A percentile compares a stretch with the other conserved stretches of the same genome.
Evolutionary conservation across 2,797 vertebrate species (phyloP).

Genomic region (Microchirus variegatus): DNA sequence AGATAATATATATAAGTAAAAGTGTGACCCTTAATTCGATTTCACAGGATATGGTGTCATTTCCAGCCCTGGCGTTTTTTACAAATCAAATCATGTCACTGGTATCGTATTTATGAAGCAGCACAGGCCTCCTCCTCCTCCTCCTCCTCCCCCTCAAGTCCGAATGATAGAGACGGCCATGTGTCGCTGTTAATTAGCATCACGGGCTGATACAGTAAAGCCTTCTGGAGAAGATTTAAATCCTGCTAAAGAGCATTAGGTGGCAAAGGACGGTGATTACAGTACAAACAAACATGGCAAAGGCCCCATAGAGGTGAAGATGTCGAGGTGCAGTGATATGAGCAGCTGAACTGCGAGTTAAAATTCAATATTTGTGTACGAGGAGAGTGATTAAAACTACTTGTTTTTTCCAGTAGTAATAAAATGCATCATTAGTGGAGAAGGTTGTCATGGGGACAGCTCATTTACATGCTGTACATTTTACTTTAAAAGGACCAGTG

Average conservation of each 20-base stretch:
- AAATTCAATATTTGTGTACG: not conserved
- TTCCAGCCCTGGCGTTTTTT: conserved; percentile 63
- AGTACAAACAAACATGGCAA: conserved; percentile 57
- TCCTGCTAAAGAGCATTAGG: conserved; percentile 80
- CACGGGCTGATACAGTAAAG: conserved; percentile 73
- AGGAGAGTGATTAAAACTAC: conserved; percentile 1
- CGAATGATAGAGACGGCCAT: conserved; percentile 65
- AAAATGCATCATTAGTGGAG: no score
- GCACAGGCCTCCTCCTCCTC: conserved; percentile 50
- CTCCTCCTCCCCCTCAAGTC: conserved; percentile 54
- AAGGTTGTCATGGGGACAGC: no score
- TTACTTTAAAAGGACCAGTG: no score
- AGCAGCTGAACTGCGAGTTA: conserved; percentile 28
- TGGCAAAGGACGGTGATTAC: conserved; percentile 64
- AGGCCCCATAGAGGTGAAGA: conserved; percentile 23
- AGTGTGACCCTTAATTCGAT: conserved; percentile 55
- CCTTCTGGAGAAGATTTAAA: conserved; percentile 81
- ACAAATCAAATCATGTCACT: conserved; percentile 73
- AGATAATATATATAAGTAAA: conserved; percentile 22
- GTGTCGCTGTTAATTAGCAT: conserved; percentile 82
- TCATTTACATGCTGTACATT: no score
- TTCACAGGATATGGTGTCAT: conserved; percentile 65
- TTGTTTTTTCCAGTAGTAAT: not conserved
- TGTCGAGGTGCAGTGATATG: conserved; percentile 33
- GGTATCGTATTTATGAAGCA: conserved; percentile 56